Evolutionary conservation across 1,140 invertebrate species (phyloP).

Genomic region (Drosophila baimaii): DNA sequence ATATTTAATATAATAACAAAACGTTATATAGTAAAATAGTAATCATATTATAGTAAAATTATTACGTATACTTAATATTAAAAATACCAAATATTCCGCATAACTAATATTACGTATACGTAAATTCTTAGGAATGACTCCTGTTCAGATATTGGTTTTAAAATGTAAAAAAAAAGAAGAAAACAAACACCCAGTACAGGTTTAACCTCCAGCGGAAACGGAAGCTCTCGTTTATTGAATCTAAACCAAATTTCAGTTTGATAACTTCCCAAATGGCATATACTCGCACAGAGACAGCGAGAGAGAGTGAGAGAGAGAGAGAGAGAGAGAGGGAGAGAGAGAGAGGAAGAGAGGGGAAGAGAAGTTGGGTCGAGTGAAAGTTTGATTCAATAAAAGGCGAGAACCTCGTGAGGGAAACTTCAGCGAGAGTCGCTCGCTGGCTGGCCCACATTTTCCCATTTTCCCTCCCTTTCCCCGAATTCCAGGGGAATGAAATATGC

Average conservation of each 20-base stretch:
- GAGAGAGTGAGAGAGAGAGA: neutral
- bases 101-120: neutral
- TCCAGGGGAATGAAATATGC: slow-evolving; percentile 42
- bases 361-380: slow-evolving; percentile 29
- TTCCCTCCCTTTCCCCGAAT: neutral
- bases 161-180: neutral
- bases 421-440: too few species aligned
- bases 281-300: neutral
- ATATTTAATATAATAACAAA: too few species aligned
- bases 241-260: slow-evolving; percentile 33
- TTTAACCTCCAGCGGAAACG: slow-evolving; percentile 1
- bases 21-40: too few species aligned
- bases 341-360: too few species aligned
- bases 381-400: slow-evolving; percentile 40
- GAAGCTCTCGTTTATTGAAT: slow-evolving; percentile 22
- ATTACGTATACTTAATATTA: neutral
- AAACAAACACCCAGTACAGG: neutral
- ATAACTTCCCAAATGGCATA: slow-evolving; percentile 32
- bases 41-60: neutral
- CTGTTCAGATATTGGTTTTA: neutral
- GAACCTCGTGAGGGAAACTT: slow-evolving; percentile 26
- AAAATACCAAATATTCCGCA: neutral
- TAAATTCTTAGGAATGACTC: neutral
- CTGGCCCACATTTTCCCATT: neutral
- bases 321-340: too few species aligned